Evolutionary conservation across 2,888 invertebrate species (phyloP), one percentile per base, ranked within the genome.

Genomic region (Drosophila pullipes): DNA sequence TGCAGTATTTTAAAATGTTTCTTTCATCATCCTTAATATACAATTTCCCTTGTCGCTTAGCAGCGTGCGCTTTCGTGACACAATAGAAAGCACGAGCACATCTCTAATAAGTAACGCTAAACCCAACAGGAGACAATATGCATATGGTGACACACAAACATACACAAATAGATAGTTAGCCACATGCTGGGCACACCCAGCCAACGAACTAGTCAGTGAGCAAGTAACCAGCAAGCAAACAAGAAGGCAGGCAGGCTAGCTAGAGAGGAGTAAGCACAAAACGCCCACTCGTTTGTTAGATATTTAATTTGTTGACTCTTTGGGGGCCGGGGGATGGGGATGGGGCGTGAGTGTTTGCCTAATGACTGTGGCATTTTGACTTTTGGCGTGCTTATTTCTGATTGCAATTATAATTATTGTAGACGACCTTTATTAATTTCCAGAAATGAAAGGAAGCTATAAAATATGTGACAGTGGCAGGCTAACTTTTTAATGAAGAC

Each of bases 161-260:
- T 41, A 31, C 57, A 41, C 16, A 47, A 22, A 47, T 31, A 78
- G 62, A 59, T 55, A 63, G 60, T 44, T 66, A 70, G 67, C 74
- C 69, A 76, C 81, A 78, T 81, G 86, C 83, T 85, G 78, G 90
- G 77, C 90, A 79, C 90, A 81, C 90, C 91, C 83, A 85, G 68
- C 65, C 30, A 31, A 11, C 52, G 11, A 52, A 28, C 28, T 62
- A 33, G 25, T 13, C 47, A 25, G 47, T 47, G 9, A 25, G 47
- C 47, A 47, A 47, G 47, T 47, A 47, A 25, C 25, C 47, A 47
- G 28, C 28, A 55, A 39, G 57, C 39, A 16, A 57, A 28, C 25
- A 39, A 57, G 10, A 28, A 28, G 60, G 53, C 25, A 67, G 44
- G 47, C 13, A 25, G 4, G 25, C 25, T 30, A 22, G 52, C 30